Conservation (phyloP, 2,113 vertebrate species). For the Cyprinodon variegatus region DNA sequence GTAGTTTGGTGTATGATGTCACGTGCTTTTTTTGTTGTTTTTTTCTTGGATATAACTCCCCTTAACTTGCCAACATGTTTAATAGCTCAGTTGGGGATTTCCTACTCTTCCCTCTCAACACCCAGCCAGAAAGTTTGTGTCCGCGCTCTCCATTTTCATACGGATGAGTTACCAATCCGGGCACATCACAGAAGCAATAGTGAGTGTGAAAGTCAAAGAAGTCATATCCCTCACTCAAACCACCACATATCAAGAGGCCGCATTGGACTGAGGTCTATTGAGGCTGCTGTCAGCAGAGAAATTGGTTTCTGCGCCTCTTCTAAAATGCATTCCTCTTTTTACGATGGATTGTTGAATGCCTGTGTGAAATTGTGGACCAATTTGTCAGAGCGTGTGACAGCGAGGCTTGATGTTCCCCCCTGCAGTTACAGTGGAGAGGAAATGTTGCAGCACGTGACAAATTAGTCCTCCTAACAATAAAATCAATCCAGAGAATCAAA, state of each 20-base stretch:
- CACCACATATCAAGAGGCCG: slow-evolving; percentile 22
- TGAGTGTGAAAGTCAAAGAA: slow-evolving; percentile 27
- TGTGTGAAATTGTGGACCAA: slow-evolving; percentile 47
- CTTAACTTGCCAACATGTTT: slow-evolving; percentile 27
- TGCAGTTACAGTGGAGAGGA: slow-evolving; percentile 40
- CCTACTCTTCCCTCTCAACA: slow-evolving; percentile 40
- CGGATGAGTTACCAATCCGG: neutral
- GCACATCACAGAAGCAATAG: neutral
- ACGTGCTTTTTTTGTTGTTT: slow-evolving; percentile 18
- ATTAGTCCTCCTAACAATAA: slow-evolving; percentile 28
- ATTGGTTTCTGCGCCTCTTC: slow-evolving; percentile 59
- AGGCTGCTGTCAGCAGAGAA: slow-evolving; percentile 53
- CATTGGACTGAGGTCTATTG: slow-evolving; percentile 55
- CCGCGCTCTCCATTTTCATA: slow-evolving; percentile 6
- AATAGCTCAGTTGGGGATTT: slow-evolving; percentile 24
- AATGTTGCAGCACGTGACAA: slow-evolving; percentile 39
- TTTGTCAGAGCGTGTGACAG: slow-evolving; percentile 51
- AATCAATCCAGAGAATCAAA: slow-evolving; percentile 9
- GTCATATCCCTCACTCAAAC: slow-evolving; percentile 39
- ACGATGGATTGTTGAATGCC: slow-evolving; percentile 58
- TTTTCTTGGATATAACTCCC: slow-evolving; percentile 21
- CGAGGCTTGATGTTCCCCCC: slow-evolving; percentile 49
- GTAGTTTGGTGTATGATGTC: slow-evolving; percentile 21
- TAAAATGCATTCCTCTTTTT: slow-evolving; percentile 57
- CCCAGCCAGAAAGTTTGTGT: slow-evolving; percentile 13